Conservation (phyloP, 2,113 vertebrate genomes). For the Pseudorasbora parva region DNA sequence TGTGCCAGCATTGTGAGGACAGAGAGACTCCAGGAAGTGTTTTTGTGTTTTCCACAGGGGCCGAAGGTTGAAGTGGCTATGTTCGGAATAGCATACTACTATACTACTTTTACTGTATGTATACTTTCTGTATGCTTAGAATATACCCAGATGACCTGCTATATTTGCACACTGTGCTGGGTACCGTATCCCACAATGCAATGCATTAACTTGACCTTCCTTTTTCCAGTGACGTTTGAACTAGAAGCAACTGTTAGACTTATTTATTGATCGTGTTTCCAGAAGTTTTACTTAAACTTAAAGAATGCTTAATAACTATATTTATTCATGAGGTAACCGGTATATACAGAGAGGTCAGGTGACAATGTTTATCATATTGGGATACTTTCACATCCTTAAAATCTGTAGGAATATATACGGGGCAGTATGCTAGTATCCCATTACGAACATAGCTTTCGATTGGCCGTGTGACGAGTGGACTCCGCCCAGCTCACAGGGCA, state of each 20-base stretch:
- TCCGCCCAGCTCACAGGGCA: constrained; percentile 74
- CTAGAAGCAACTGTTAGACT: neutral
- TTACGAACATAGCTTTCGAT: constrained; percentile 24
- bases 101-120: neutral
- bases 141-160: constrained; percentile 20
- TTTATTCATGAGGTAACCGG: neutral
- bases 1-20: constrained; percentile 38
- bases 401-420: neutral
- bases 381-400: neutral
- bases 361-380: neutral
- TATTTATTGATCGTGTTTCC: neutral
- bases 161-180: constrained; percentile 3
- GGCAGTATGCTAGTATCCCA: neutral
- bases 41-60: neutral
- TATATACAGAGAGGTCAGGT: neutral
- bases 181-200: neutral
- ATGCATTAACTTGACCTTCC: neutral
- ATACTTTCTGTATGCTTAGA: neutral
- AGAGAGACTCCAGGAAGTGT: constrained; percentile 22
- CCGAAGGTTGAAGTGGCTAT: neutral
- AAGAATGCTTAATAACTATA: neutral
- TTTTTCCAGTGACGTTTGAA: neutral
- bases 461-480: constrained; percentile 1
- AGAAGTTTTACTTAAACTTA: neutral
- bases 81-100: constrained; percentile 3